These are phyloP conservation scores for Polyploca ridens DNA, from an alignment of 2,888 invertebrate genomes.

Conservation along the genomic window DNA sequence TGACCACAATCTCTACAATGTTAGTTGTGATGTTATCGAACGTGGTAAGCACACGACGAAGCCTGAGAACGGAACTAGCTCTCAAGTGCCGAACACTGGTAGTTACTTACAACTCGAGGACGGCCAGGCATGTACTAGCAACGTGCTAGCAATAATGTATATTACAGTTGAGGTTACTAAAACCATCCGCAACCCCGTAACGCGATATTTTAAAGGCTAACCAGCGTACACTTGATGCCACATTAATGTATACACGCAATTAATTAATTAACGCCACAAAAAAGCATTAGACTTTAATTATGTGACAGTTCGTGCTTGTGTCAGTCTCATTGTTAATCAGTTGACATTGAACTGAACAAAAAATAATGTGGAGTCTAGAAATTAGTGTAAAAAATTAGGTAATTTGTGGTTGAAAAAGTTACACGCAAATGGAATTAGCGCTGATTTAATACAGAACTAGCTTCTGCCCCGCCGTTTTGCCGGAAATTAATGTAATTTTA, in stretches of 20 bases:
- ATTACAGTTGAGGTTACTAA: background rate
- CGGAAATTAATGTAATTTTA: too few species aligned
- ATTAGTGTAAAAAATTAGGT: background rate
- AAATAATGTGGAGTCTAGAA: background rate
- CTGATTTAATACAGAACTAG: background rate
- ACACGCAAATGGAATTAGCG: background rate
- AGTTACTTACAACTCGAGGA: too few species aligned
- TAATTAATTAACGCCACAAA: background rate
- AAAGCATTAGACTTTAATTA: background rate
- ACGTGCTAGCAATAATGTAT: background rate
- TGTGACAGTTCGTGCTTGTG: background rate
- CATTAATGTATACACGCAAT: background rate
- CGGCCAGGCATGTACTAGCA: too few species aligned
- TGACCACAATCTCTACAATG: too few species aligned
- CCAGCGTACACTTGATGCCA: conserved; percentile 21
- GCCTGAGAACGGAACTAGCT: too few species aligned
- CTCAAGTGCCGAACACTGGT: too few species aligned
- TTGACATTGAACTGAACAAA: conserved; percentile 4
- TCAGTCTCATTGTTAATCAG: background rate
- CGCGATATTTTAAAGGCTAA: conserved; percentile 22
- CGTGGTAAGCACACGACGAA: too few species aligned
- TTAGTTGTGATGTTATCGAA: too few species aligned
- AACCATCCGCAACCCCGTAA: conserved; percentile 23
- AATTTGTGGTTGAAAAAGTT: background rate
- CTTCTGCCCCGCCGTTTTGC: too few species aligned